Percentiles rank a stretch among this genome's conserved stretches.
Evolutionary conservation across 1,140 invertebrate genomes (phyloP).

Genomic region (Nasonia giraulti): DNA sequence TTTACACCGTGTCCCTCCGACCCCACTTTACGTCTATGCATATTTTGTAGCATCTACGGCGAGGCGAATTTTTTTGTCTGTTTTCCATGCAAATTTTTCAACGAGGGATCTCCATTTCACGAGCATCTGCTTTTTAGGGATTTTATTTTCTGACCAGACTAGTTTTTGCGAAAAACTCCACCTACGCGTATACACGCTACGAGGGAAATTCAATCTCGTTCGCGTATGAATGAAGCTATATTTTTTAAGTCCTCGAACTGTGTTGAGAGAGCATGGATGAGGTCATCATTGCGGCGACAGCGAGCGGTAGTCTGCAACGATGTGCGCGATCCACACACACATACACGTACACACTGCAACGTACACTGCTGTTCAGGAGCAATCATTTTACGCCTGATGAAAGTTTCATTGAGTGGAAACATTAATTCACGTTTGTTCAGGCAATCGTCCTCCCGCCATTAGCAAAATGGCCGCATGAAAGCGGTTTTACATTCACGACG

Average conservation of each 20-base stretch:
- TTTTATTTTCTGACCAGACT: neutral
- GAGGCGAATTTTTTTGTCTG: neutral
- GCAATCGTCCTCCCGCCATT: slow-evolving; percentile 97
- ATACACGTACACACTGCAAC: too few relatives aligned
- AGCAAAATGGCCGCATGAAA: slow-evolving; percentile 98
- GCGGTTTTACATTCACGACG: slow-evolving; percentile 99
- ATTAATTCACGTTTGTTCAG: slow-evolving; percentile 74
- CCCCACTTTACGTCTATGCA: neutral
- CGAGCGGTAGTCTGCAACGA: too few relatives aligned
- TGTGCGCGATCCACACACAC: too few relatives aligned
- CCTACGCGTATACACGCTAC: neutral
- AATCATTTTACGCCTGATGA: neutral
- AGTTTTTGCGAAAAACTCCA: neutral
- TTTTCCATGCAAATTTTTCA: neutral
- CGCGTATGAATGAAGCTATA: too few relatives aligned
- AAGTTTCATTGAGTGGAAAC: slow-evolving; percentile 19
- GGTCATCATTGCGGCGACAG: too few relatives aligned
- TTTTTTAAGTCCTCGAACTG: too few relatives aligned
- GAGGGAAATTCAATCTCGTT: too few relatives aligned
- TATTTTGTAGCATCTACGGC: neutral
- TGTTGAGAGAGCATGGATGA: too few relatives aligned
- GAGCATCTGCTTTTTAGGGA: neutral
- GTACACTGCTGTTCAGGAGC: neutral
- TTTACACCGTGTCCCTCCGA: neutral
- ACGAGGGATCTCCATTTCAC: neutral